Conservation (phyloP, 2,888 invertebrate genomes). For the Drosophila lacicola region DNA sequence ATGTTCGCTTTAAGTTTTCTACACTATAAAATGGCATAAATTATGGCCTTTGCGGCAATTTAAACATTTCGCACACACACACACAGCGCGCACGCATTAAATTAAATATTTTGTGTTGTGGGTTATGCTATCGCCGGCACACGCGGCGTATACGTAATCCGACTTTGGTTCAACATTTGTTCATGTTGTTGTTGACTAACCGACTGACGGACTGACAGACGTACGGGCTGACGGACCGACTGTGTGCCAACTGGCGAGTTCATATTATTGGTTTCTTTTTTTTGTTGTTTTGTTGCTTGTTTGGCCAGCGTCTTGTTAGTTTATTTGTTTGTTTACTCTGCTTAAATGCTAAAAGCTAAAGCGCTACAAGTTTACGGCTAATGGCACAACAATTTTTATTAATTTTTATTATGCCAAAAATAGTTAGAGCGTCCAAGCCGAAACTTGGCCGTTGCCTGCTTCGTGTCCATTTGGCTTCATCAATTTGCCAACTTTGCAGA, state of each 20-base stretch:
- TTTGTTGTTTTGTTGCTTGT: conserved; percentile 30
- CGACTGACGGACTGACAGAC: conserved; percentile 30
- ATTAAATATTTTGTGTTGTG: conserved; percentile 57
- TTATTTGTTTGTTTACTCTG: conserved; percentile 55
- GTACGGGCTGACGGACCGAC: conserved; percentile 28
- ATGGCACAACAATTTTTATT: conserved; percentile 52
- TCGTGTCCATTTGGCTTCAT: conserved; percentile 32
- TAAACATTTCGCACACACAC: conserved; percentile 31
- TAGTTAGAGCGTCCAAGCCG: conserved; percentile 16
- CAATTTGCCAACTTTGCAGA: conserved; percentile 46
- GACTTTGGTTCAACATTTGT: conserved; percentile 44
- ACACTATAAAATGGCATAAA: conserved; percentile 52
- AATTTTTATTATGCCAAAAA: conserved; percentile 52
- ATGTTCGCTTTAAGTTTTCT: conserved; percentile 35
- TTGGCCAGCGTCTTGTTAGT: conserved; percentile 24
- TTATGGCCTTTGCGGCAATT: conserved; percentile 46
- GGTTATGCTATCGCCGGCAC: conserved; percentile 41
- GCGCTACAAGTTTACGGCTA: conserved; percentile 50
- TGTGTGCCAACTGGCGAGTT: conserved; percentile 55
- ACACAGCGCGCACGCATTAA: conserved; percentile 44
- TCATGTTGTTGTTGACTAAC: conserved; percentile 35
- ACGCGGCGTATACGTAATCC: conserved; percentile 66
- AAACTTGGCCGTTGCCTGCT: conserved; percentile 13
- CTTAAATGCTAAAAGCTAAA: conserved; percentile 51
- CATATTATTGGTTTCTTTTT: conserved; percentile 63